These are phyloP conservation scores for Tetramorium alpestre DNA, from an alignment of 1,140 invertebrate species.

Conservation along the genomic window DNA sequence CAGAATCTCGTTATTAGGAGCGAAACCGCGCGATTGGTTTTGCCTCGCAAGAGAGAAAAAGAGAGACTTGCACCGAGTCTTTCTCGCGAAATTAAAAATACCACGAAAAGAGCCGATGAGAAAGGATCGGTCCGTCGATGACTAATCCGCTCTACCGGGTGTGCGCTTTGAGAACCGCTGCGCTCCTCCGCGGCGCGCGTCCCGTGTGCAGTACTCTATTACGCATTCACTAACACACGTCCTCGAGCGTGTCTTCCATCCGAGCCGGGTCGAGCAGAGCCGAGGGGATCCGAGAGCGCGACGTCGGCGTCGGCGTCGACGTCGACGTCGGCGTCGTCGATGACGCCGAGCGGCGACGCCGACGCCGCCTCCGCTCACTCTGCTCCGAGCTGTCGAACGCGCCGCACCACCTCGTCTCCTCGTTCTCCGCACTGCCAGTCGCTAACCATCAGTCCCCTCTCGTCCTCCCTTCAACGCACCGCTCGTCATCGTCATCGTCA, in stretches of 20 bases:
- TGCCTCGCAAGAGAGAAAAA: neutral
- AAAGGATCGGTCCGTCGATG: neutral
- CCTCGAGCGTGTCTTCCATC: slow-evolving; percentile 33
- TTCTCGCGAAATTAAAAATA: slow-evolving; percentile 29
- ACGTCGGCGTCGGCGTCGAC: slow-evolving; percentile 69
- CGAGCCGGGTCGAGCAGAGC: slow-evolving; percentile 50
- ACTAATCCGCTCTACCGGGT: slow-evolving; percentile 62
- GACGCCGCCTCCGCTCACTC: slow-evolving; percentile 74
- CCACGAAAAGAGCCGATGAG: neutral
- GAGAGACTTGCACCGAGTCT: neutral
- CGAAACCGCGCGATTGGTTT: neutral
- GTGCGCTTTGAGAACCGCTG: slow-evolving; percentile 67
- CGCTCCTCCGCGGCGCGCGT: neutral
- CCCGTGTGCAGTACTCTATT: slow-evolving; percentile 55
- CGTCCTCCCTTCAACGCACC: neutral
- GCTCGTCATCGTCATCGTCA: slow-evolving; percentile 7
- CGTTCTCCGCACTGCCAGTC: neutral
- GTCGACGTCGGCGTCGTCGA: slow-evolving; percentile 66
- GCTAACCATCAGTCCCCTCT: slow-evolving; percentile 15
- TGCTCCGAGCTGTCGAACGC: slow-evolving; percentile 80
- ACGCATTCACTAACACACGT: slow-evolving; percentile 65
- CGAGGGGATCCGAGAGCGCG: slow-evolving; percentile 51
- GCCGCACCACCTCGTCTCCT: slow-evolving; percentile 59
- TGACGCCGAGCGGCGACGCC: slow-evolving; percentile 61
- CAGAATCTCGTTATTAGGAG: neutral